Percentiles rank a stretch among this genome's conserved stretches.
Evolutionary conservation across 2,888 invertebrate genomes (phyloP).

Genomic region (Acleris literana): DNA sequence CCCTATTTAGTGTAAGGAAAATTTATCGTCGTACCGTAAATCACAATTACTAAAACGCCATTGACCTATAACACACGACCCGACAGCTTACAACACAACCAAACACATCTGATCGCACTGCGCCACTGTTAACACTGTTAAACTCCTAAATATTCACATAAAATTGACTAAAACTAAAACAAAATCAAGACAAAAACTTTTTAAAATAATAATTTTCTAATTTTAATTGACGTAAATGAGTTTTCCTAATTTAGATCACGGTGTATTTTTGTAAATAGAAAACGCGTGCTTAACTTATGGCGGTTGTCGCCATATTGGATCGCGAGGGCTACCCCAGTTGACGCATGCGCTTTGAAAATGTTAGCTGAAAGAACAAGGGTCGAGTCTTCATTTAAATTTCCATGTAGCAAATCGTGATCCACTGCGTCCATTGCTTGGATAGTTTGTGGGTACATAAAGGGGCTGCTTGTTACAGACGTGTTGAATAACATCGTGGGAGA

Average conservation of each 20-base stretch:
- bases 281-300: constrained; percentile 75
- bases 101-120: constrained; percentile 68
- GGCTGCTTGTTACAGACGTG: constrained; percentile 2
- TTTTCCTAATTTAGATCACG: constrained; percentile 13
- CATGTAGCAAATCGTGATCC: constrained; percentile 22
- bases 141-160: constrained; percentile 31
- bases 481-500: constrained; percentile 11
- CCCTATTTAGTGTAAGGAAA: no score
- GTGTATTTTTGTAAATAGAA: constrained; percentile 56
- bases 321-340: constrained; percentile 60
- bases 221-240: constrained; percentile 29
- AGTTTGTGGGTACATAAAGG: constrained; percentile 16
- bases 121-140: constrained; percentile 50
- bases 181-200: constrained; percentile 41
- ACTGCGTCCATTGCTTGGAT: constrained; percentile 25
- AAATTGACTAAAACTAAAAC: constrained; percentile 31
- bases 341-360: constrained; percentile 66
- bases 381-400: constrained; percentile 31
- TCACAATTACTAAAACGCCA: constrained; percentile 48
- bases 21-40: constrained; percentile 1
- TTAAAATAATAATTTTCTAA: constrained; percentile 31
- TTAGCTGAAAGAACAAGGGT: constrained; percentile 32
- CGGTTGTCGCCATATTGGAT: constrained; percentile 80
- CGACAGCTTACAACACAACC: constrained; percentile 52
- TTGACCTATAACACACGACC: constrained; percentile 54